Evolutionary conservation across 2,113 vertebrate species (phyloP), one percentile per base, ranked within the genome.

Genomic region (Procavia capensis): DNA sequence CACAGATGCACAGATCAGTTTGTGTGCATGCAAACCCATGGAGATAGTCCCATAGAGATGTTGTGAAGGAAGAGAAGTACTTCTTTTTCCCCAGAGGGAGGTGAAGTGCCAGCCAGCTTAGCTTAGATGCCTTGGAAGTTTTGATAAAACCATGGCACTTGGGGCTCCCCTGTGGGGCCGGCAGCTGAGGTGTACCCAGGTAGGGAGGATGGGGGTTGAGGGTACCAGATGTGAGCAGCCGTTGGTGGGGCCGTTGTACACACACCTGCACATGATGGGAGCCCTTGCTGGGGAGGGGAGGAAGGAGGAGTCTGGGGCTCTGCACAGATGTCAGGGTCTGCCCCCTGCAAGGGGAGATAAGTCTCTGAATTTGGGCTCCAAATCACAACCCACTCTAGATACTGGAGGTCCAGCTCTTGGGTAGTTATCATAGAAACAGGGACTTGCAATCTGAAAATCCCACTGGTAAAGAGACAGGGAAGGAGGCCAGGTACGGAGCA

Each of bases 191-290:
- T 31, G 36, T n/a, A 25, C 25, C 27, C 29, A 39, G 45, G 59
- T 81, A 83, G 88, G 96, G 96, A 92, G 82, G 41, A 92, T 31
- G 80, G 76, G 41, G 70, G 16, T 72, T n/a, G 36, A 75, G 57
- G 75, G 64, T 3, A 29, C 84, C 94, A 85, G 88, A 54, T 95
- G 96, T 27, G 3, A 41, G 39, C 70, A 81, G 90, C 96, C 82
- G 95, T 96, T 95, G 95, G 95, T 27, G 63, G 91, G 79, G 64
- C 63, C 25, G 85, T 96, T 88, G 90, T 39, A 19, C 13, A 2
- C 22, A 50, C 97, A 97, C 95, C 97, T 97, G 96, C 63, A 19
- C 31, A 10, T 0, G 6, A 63, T 22, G 36, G 45, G 54, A 87
- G 74, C 74, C 29, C 6, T 27, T 10, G 45, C 27, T 57, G 54